Base-by-base conservation (phyloP, 1,140 invertebrate species). In the Drosophila micromelanica region DNA sequence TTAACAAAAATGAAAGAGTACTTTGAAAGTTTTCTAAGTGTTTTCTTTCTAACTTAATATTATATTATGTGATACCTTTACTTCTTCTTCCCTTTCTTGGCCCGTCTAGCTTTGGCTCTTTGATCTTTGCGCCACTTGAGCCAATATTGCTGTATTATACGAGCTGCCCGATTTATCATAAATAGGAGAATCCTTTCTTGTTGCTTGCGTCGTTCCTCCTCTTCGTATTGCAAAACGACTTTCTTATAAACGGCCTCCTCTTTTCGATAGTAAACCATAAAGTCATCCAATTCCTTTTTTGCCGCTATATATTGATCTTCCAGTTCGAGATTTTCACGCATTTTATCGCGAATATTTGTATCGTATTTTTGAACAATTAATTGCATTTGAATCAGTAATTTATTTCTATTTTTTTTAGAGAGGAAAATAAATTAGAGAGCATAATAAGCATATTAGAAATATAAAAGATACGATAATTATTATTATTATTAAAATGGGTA, bases 111-210 rank as follows among this genome's bases (percentile, higher is more conserved):
- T 45, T 59, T 77, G n/a, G 70, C 56, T 5, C 62, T 69, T 43
- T 80, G 73, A 37, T 82, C 85, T 32, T 63, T 68, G 8, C 81
- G 86, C 84, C 84, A 90, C 23, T 89, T 76, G 2, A 71, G 73
- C 80, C 80, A 89, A 45, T 89, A 89, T 20, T 70, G 65, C 12
- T 89, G 84, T 5, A 89, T 89, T n/a, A 64, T 71, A 3, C 69
- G 56, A 9, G 84, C 84, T 0, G 84, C 84, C 4, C 84, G 85
- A 64, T 89, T 89, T 73, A 89, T 89, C 84, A 90, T 89, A 20
- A 89, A 89, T 7, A 90, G 11, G 2, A 89, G 40, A 6, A 89
- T 65, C 9, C 65, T 71, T 13, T 79, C 37, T 13, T 89, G 84
- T 13, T 89, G 84, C 2, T 70, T 20, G 1, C 65, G 62, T 1